Evolutionary conservation across 1,140 invertebrate genomes (phyloP).

Genomic region (Telenomus remus): DNA sequence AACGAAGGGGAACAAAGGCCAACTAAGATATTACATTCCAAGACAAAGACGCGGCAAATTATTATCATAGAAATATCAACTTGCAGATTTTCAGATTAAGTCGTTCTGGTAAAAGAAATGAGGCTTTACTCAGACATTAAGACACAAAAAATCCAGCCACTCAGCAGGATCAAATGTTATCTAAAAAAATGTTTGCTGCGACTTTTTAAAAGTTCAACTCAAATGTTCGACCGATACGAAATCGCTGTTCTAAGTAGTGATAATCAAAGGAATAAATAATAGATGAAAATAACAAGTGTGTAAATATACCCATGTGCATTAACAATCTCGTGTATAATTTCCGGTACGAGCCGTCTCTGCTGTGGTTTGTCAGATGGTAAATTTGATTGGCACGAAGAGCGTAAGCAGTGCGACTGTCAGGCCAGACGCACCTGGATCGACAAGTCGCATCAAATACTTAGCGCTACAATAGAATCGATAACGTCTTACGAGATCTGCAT

Average conservation of each 20-base stretch:
- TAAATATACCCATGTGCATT: constrained; percentile 9
- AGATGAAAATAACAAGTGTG: constrained; percentile 17
- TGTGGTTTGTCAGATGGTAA: constrained; percentile 54
- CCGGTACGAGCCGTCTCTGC: constrained; percentile 45
- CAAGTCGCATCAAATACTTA: constrained; percentile 46
- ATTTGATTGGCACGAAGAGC: constrained; percentile 54
- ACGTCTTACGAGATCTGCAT: constrained; percentile 18
- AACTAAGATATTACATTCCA: constrained; percentile 18
- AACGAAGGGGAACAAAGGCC: constrained; percentile 33
- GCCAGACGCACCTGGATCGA: constrained; percentile 45
- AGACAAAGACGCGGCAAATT: constrained; percentile 17
- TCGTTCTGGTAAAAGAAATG: no score
- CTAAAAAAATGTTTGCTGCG: no score
- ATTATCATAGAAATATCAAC: no score
- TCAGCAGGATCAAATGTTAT: neutral
- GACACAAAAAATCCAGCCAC: no score
- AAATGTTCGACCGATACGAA: no score
- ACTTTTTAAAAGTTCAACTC: no score
- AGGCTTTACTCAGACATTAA: no score
- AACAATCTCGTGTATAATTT: constrained; percentile 53
- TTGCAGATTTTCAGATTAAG: no score
- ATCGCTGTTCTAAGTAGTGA: no score
- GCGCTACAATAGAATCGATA: constrained; percentile 40
- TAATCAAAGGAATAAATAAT: no score
- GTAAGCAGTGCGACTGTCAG: constrained; percentile 37